These are phyloP conservation scores for Neuroterus valhalla DNA, from an alignment of 1,140 invertebrate genomes.

Conservation along the genomic window DNA sequence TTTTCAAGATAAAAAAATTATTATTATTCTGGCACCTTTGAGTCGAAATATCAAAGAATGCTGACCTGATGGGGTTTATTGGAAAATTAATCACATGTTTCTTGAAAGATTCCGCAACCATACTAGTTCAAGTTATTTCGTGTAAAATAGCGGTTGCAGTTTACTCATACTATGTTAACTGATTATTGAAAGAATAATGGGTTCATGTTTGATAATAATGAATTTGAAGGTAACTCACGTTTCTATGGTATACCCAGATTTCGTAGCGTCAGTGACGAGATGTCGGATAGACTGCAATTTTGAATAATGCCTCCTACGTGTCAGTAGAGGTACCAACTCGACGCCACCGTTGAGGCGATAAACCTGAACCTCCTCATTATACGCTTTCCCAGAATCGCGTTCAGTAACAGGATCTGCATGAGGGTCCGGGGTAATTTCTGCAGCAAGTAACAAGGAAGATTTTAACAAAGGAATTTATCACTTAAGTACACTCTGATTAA, in stretches of 20 bases:
- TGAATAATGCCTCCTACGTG: constrained; percentile 70
- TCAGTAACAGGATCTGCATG: constrained; percentile 32
- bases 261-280: constrained; percentile 78
- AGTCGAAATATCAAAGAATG: too few relatives aligned
- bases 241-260: constrained; percentile 65
- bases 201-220: too few relatives aligned
- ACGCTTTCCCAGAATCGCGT: constrained; percentile 44
- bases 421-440: constrained; percentile 38
- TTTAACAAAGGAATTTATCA: constrained; percentile 30
- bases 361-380: constrained; percentile 61
- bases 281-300: constrained; percentile 57
- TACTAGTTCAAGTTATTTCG: too few relatives aligned
- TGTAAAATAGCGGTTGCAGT: too few relatives aligned
- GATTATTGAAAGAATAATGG: too few relatives aligned
- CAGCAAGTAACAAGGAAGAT: constrained; percentile 13
- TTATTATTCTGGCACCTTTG: too few relatives aligned
- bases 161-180: too few relatives aligned
- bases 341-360: constrained; percentile 77
- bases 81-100: too few relatives aligned
- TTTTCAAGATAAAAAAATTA: too few relatives aligned
- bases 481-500: constrained; percentile 3
- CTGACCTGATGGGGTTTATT: too few relatives aligned
- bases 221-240: constrained; percentile 55
- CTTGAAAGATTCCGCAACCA: too few relatives aligned
- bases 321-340: constrained; percentile 82